Conservation (phyloP, 2,113 vertebrate genomes). For the Megaptera novaeangliae region DNA sequence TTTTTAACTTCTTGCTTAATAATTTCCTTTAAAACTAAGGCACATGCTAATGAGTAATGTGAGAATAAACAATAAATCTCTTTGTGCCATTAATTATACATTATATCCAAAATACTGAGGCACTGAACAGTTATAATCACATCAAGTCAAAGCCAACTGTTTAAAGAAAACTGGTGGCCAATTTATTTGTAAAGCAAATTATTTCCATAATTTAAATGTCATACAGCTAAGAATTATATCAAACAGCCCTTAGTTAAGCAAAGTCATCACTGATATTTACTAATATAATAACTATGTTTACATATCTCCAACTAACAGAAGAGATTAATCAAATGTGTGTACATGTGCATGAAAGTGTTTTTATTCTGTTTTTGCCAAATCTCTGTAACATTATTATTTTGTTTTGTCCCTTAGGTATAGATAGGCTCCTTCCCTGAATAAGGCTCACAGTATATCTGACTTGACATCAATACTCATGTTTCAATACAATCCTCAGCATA, state of each 20-base stretch:
- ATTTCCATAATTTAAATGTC: background rate
- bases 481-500: background rate
- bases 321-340: background rate
- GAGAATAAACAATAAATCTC: slow-evolving; percentile 1
- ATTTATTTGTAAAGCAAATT: slow-evolving; percentile 14
- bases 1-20: background rate
- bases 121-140: background rate
- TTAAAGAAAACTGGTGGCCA: background rate
- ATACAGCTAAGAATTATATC: background rate
- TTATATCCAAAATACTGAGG: background rate
- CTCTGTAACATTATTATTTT: background rate
- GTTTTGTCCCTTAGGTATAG: background rate
- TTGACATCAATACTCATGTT: background rate
- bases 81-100: background rate
- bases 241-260: background rate
- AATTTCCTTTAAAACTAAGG: slow-evolving; percentile 9
- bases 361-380: background rate
- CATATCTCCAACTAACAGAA: background rate
- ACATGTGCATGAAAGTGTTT: background rate
- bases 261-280: slow-evolving; percentile 10
- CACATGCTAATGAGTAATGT: background rate
- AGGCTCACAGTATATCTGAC: background rate
- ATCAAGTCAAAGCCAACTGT: background rate
- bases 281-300: background rate
- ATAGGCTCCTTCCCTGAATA: background rate